phyloP scores from a whole-genome alignment of 2,113 vertebrate genomes.

The Panurus biarmicus region DNA sequence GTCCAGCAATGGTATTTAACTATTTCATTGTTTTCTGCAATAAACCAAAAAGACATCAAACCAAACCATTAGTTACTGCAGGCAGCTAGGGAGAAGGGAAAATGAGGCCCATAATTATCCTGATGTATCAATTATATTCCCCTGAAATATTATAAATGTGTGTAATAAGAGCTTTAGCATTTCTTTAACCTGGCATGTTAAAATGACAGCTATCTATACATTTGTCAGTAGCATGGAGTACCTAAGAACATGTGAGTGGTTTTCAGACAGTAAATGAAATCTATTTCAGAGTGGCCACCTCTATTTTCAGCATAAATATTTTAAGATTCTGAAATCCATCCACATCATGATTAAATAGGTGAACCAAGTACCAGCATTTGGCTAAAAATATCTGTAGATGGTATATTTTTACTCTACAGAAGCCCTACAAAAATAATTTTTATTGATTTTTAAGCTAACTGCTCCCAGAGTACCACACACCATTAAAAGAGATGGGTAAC shows the following conservation, averaged over 20 bases:
- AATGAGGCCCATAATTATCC: neutral
- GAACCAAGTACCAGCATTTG: neutral
- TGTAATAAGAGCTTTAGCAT: neutral
- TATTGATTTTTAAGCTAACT: neutral
- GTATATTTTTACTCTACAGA: neutral
- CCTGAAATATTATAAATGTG: neutral
- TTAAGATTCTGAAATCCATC: neutral
- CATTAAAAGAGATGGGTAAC: neutral
- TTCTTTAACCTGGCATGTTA: neutral
- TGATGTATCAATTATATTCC: neutral
- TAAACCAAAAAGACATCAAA: neutral
- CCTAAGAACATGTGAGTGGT: neutral
- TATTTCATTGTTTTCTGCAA: neutral
- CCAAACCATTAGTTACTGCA: neutral
- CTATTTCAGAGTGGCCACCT: neutral
- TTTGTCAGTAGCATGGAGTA: neutral
- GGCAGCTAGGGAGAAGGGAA: neutral
- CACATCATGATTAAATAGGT: neutral
- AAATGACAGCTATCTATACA: slow-evolving; percentile 10
- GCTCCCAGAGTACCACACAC: neutral
- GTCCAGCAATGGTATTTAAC: neutral
- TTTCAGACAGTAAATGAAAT: neutral
- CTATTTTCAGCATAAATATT: slow-evolving; percentile 17
- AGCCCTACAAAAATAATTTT: neutral
- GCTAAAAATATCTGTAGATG: neutral